Base-by-base conservation (phyloP, 2,113 vertebrate genomes). In the Accipiter cooperii region DNA sequence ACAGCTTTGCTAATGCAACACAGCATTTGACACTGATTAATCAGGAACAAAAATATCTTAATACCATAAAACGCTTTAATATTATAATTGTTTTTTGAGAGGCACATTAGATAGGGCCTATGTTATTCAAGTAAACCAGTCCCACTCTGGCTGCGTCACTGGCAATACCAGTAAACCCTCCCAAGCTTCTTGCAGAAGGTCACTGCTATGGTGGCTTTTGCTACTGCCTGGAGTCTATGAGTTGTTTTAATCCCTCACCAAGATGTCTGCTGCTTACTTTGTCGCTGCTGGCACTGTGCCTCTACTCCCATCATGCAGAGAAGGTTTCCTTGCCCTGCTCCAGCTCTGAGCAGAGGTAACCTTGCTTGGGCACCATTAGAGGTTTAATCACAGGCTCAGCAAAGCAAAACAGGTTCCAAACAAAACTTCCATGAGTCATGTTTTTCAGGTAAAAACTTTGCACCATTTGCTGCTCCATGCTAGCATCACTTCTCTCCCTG, bases 21-120 rank as follows among this genome's bases (percentile, higher is more conserved):
- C 7, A 52, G 13, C 1, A 0, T 65, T 75, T 74, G 8, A 26
- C 4, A 47, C 17, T 58, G 68, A 64, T 64, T 31, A 66, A 31
- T 33, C 6, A 60, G 17, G 12, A 49, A 29, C 6, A 80, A 86
- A 83, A 80, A 14, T 25, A 19, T 19, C 22, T 57, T 57, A 24
- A 40, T 54, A 29, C 7, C 18, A 55, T 22, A 70, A 21, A 18
- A 54, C 44, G 40, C 5, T 74, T 78, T 31, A 57, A 47, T 78
- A 40, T 40, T 36, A 2, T 19, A 1, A 10, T 33, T 38, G 4
- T 3, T 66, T 82, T 84, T 47, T 66, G 36, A 49, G 71, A 33
- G 1, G 5, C 18, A 3, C 3, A 1, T 9, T 29, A 28, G 3
- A 20, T 13, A n/a, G 8, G 6, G 5, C 16, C 5, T 21, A 1